These are phyloP conservation scores for Mastacembelus armatus DNA, from an alignment of 2,797 vertebrate species.

Conservation along the genomic window DNA sequence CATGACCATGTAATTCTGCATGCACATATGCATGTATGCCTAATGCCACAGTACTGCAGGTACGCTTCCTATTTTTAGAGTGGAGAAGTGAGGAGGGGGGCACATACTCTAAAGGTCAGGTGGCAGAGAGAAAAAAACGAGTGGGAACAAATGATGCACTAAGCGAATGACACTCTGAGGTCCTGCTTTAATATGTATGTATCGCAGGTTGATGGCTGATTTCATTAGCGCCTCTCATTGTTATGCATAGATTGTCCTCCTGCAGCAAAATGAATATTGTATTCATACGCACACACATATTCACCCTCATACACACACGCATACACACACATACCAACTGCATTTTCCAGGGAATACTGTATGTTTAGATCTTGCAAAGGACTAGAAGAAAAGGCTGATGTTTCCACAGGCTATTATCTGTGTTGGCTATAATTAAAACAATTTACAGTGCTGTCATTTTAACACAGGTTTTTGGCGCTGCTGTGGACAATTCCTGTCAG, in stretches of 20 bases:
- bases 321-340: conserved; percentile 71
- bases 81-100: conserved; percentile 41
- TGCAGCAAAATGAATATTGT: conserved; percentile 99
- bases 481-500: conserved; percentile 73
- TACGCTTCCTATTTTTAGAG: conserved; percentile 77
- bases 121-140: conserved; percentile 80
- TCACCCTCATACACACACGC: conserved; percentile 79
- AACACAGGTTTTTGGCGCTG: conserved; percentile 63
- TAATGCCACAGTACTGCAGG: conserved; percentile 70
- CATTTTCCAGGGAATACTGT: conserved; percentile 81
- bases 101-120: conserved; percentile 81
- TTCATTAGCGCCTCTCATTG: conserved; percentile 99
- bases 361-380: conserved; percentile 74
- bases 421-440: conserved; percentile 79
- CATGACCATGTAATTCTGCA: conserved; percentile 4
- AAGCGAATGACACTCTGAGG: conserved; percentile 95
- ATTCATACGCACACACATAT: conserved; percentile 86
- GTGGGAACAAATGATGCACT: conserved; percentile 93
- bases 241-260: conserved; percentile 99
- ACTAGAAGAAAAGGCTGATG: conserved; percentile 77
- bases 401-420: conserved; percentile 78
- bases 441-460: conserved; percentile 76
- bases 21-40: conserved; percentile 51
- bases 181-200: conserved; percentile 98
- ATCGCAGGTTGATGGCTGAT: conserved; percentile 99